These are phyloP conservation scores for Tromatobia lineatoria DNA, from an alignment of 2,888 invertebrate species.

Conservation along the genomic window DNA sequence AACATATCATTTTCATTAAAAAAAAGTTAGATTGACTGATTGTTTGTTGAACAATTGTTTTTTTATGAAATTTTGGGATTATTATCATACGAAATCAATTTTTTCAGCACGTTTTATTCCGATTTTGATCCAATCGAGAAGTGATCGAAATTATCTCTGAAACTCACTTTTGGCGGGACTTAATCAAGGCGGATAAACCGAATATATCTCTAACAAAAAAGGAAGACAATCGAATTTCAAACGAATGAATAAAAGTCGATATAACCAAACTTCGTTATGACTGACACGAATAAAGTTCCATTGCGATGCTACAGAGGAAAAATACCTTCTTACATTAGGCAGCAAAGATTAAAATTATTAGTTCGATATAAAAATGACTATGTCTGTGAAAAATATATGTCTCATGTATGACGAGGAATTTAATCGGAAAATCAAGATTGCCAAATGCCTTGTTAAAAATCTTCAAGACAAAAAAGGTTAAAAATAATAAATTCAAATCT, in stretches of 20 bases:
- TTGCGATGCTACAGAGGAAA: not conserved
- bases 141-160: no score
- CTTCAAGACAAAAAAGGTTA: conserved; percentile 83
- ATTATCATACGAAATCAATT: no score
- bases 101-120: no score
- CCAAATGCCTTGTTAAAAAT: conserved; percentile 84
- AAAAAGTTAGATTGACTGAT: no score
- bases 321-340: not conserved
- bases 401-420: conserved; percentile 87
- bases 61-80: no score
- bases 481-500: not conserved
- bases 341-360: not conserved
- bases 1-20: no score
- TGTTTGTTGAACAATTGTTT: no score
- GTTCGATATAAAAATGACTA: conserved; percentile 57
- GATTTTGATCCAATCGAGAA: no score
- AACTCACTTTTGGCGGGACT: no score
- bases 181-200: not conserved
- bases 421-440: conserved; percentile 85
- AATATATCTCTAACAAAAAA: not conserved
- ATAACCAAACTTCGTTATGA: not conserved
- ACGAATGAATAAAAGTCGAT: not conserved
- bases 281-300: not conserved
- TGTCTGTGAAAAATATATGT: conserved; percentile 71
- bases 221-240: conserved; percentile 43